These are phyloP conservation scores for Ferrisia virgata DNA, from an alignment of 2,888 invertebrate genomes.

Conservation along the genomic window DNA sequence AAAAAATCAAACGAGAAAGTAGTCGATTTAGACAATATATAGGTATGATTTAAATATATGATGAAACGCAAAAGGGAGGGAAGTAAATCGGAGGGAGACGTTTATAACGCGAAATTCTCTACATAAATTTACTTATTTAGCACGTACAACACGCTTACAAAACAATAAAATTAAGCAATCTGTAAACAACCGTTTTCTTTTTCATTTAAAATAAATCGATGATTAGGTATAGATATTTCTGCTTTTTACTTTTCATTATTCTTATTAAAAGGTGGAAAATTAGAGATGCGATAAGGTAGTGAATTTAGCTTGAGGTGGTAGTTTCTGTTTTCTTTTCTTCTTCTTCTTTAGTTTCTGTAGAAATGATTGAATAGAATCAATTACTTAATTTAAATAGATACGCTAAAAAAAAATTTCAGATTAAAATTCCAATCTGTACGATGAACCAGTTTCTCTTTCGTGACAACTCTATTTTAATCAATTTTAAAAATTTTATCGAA, in stretches of 20 bases:
- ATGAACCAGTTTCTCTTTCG: too few relatives aligned
- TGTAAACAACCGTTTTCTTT: conserved; percentile 21
- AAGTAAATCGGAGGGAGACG: background rate
- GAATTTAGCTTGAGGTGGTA: conserved; percentile 31
- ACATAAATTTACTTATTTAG: background rate
- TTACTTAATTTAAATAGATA: background rate
- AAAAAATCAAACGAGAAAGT: conserved; percentile 7
- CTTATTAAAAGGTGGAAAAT: background rate
- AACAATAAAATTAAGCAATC: conserved; percentile 40
- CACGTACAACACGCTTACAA: conserved; percentile 36
- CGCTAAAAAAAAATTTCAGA: background rate
- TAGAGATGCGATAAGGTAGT: conserved; percentile 16
- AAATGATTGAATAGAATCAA: background rate
- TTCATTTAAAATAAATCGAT: background rate
- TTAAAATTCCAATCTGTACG: too few relatives aligned
- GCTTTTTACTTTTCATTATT: background rate
- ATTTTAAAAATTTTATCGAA: too few relatives aligned
- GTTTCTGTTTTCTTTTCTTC: conserved; percentile 37
- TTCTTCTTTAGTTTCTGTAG: conserved; percentile 30
- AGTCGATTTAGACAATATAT: background rate
- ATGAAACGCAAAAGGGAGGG: background rate
- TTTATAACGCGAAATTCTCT: background rate
- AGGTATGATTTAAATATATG: background rate
- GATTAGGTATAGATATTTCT: background rate
- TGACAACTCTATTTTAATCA: too few relatives aligned